phyloP scores from a whole-genome alignment of 2,888 invertebrate species.

The Drosophila paucipuncta region DNA sequence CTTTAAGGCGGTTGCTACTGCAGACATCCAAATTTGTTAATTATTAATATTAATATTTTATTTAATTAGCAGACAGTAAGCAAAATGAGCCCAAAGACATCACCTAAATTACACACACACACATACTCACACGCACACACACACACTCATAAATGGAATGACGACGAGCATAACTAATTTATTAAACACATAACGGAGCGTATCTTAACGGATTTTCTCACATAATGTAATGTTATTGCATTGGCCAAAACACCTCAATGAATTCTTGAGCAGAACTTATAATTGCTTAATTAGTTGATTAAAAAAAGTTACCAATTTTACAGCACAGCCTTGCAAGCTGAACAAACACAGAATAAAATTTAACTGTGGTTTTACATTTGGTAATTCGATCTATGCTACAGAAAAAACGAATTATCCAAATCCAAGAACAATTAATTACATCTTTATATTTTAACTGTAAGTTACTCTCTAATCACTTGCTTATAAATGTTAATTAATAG shows the following conservation, averaged over 20 bases:
- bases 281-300: neutral
- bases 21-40: constrained; percentile 39
- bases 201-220: neutral
- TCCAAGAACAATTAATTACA: neutral
- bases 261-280: neutral
- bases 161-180: neutral
- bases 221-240: neutral
- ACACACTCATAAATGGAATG: neutral
- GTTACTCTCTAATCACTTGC: neutral
- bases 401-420: neutral
- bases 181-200: neutral
- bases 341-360: neutral
- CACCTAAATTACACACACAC: too few species aligned
- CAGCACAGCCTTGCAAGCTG: neutral
- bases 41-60: constrained; percentile 77
- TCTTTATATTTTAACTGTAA: neutral
- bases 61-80: constrained; percentile 59
- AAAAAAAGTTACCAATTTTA: neutral
- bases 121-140: neutral
- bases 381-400: neutral
- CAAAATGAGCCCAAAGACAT: neutral
- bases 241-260: neutral
- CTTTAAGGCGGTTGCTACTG: constrained; percentile 25
- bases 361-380: neutral
- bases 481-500: constrained; percentile 30